Conservation (phyloP, 2,113 vertebrate genomes). For the Podiceps cristatus region DNA sequence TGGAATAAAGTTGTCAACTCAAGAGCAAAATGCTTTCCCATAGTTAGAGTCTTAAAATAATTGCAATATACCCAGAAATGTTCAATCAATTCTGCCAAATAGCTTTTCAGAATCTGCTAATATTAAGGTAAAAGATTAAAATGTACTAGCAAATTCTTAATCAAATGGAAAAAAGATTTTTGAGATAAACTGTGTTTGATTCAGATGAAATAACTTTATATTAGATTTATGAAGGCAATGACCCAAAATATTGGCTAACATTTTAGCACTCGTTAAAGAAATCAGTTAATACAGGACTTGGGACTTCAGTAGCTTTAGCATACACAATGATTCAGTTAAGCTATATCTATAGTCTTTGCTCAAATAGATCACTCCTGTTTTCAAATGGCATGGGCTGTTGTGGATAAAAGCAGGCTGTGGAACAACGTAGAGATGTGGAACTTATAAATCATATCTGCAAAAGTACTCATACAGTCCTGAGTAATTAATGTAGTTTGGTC, state of each 20-base stretch:
- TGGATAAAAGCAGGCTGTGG: background rate
- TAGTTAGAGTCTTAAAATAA: background rate
- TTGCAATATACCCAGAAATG: background rate
- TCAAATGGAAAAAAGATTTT: background rate
- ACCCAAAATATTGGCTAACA: background rate
- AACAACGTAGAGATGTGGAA: background rate
- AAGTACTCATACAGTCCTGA: background rate
- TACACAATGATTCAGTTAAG: background rate
- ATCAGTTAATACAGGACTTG: background rate
- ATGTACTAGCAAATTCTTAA: background rate
- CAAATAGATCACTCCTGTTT: background rate
- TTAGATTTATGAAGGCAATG: background rate
- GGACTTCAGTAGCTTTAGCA: background rate
- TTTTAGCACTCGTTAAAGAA: background rate
- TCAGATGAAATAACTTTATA: background rate
- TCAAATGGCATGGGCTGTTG: background rate
- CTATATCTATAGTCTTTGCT: background rate
- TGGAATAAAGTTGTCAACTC: constrained; percentile 49
- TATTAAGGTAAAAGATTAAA: background rate
- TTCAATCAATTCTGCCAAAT: background rate
- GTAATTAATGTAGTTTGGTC: background rate
- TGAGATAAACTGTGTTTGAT: background rate
- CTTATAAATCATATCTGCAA: background rate
- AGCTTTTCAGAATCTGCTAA: background rate
- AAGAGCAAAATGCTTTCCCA: constrained; percentile 7